A percentile compares a stretch with the other conserved stretches of the same genome.
Evolutionary conservation across 30 jellyfish, hydroid and myxozoan genomes (phyloP).

Genomic region (Rhopilema esculentum): DNA sequence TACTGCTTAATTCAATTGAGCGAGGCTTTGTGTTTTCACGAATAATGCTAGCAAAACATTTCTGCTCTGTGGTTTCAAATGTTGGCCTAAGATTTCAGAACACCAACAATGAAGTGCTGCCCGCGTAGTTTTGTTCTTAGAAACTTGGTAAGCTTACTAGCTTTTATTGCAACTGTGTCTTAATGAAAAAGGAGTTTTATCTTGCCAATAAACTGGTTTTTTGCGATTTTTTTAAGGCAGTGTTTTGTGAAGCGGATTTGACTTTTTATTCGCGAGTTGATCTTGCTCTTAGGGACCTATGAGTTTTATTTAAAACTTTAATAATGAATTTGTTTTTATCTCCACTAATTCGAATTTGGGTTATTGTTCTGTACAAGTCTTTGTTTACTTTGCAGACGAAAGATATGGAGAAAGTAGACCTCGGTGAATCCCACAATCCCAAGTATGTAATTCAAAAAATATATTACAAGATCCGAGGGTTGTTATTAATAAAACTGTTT

Average conservation of each 20-base stretch:
- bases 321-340: not conserved
- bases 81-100: not conserved
- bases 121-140: not conserved
- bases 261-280: not conserved
- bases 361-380: not conserved
- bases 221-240: not conserved
- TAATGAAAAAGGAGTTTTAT: not conserved
- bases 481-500: too few species aligned
- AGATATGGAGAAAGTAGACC: constrained; percentile 90
- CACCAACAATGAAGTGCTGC: not conserved
- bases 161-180: not conserved
- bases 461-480: not conserved
- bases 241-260: not conserved
- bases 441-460: constrained; percentile 63
- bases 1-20: not conserved
- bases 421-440: constrained; percentile 90
- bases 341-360: not conserved
- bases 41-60: not conserved
- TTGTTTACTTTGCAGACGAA: constrained; percentile 47
- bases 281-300: not conserved
- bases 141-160: not conserved
- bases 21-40: not conserved
- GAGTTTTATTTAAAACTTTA: not conserved
- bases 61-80: not conserved
- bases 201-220: not conserved